Percentiles rank a stretch among this genome's conserved stretches.
These are phyloP conservation scores for Sebastes matsubarae DNA, from an alignment of 2,797 vertebrate species.

Conservation along the genomic window DNA sequence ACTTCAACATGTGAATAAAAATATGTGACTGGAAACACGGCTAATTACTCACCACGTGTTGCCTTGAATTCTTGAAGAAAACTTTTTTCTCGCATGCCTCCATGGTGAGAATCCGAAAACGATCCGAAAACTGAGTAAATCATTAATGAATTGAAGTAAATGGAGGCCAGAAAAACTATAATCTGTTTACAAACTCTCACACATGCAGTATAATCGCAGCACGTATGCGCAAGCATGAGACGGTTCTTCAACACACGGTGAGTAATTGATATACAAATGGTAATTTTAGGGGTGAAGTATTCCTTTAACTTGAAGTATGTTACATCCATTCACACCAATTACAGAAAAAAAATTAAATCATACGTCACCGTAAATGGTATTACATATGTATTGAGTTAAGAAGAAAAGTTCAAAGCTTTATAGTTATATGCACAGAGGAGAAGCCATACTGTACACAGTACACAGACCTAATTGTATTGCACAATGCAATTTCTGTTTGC, in stretches of 20 bases:
- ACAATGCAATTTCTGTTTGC: not conserved
- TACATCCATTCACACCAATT: not conserved
- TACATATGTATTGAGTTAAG: not conserved
- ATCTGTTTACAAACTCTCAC: not conserved
- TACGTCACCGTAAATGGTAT: not conserved
- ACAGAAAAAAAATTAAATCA: not conserved
- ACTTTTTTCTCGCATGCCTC: not conserved
- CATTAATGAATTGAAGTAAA: not conserved
- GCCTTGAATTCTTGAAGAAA: not conserved
- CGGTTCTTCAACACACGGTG: not conserved
- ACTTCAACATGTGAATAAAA: too few relatives aligned
- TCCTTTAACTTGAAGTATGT: not conserved
- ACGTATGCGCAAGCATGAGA: not conserved
- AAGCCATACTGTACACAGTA: not conserved
- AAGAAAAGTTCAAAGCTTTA: not conserved
- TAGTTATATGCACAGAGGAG: not conserved
- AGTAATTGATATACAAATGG: too few relatives aligned
- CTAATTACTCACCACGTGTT: not conserved
- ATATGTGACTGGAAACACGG: too few relatives aligned
- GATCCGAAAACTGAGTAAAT: accelerated
- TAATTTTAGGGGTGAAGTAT: too few relatives aligned
- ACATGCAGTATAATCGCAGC: too few relatives aligned
- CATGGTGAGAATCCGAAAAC: not conserved
- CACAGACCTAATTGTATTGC: not conserved
- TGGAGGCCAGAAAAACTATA: not conserved